Base-by-base conservation (phyloP, 2,797 vertebrate genomes). In the Siniperca undulata region DNA sequence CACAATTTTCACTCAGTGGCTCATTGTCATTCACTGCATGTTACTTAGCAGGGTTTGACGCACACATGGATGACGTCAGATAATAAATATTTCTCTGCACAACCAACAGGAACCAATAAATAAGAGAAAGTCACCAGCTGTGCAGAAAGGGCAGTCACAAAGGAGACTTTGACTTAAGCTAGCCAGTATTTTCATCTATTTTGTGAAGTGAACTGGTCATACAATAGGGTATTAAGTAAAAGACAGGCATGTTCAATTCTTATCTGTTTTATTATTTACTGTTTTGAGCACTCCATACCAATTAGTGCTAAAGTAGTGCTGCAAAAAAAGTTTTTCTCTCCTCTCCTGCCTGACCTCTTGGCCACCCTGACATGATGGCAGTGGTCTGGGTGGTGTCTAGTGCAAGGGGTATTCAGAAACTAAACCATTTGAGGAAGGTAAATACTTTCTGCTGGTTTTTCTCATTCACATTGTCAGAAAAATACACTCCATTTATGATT, bases 21-120 rank as follows among this genome's bases (percentile, higher is more conserved):
- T 90, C 85, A 90, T 93, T 94, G 84, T 82, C 75, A 90, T 90
- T 94, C 89, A 84, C 78, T 71, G 79, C 84, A 59, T 85, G 90
- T 79, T 71, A 74, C 78, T 90, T 79, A 68, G 76, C 86, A 85
- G 85, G 69, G 69, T 83, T 76, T 93, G 92, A 94, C 83, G 85
- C 93, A 92, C 88, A 80, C 77, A 84, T 76, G 66, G 70, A 73
- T 91, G 90, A 93, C 80, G 82, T 91, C 92, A 93, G 50, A 80
- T 66, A 88, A 70, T 72, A 89, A 88, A 91, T 56, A 92, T 84
- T 89, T 88, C 80, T 78, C 74, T 79, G 68, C 68, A 82, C 74
- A 83, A 80, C 84, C 83, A 84, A 74, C 83, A 84, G 81, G 80
- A 86, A 62, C 68, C 42, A 56, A 72, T 83, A 80, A 83, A 60